Percentiles rank a stretch among this genome's conserved stretches.
Conservation (phyloP, 2,797 vertebrate genomes). For the Crocodylus rhombifer region DNA sequence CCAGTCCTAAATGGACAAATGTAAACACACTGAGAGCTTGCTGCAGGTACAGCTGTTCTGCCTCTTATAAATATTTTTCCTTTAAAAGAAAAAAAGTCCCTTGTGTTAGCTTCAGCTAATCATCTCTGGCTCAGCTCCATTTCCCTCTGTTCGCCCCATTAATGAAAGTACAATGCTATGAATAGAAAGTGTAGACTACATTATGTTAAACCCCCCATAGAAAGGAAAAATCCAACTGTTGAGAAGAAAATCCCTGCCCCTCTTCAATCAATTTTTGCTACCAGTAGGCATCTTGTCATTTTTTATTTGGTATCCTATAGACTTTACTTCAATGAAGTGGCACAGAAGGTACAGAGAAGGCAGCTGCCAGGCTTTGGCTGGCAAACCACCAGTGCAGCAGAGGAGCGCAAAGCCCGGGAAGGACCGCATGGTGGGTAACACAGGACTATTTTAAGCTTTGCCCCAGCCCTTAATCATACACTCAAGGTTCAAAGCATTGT, state of each 20-base stretch:
- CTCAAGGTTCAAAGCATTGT: constrained; percentile 80
- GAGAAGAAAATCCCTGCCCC: constrained; percentile 87
- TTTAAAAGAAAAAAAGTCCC: constrained; percentile 7
- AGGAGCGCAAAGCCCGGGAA: background rate
- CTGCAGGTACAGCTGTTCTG: constrained; percentile 23
- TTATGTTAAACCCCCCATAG: constrained; percentile 83
- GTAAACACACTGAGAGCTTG: background rate
- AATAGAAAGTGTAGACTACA: constrained; percentile 68
- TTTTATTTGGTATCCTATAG: constrained; percentile 83
- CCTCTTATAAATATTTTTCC: background rate
- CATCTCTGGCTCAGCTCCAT: background rate
- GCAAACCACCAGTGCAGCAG: constrained; percentile 15
- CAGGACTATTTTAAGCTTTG: constrained; percentile 65
- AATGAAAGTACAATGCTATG: constrained; percentile 50
- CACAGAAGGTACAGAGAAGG: constrained; percentile 79
- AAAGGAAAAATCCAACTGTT: constrained; percentile 89
- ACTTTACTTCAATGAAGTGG: constrained; percentile 82
- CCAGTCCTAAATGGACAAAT: constrained; percentile 13
- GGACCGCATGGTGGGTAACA: constrained; percentile 12
- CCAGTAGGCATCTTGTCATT: constrained; percentile 85
- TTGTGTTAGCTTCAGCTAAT: constrained; percentile 1
- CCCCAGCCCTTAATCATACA: constrained; percentile 82
- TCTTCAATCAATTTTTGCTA: constrained; percentile 91
- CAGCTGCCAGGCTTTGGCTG: constrained; percentile 61
- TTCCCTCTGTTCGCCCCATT: constrained; percentile 45